These are phyloP conservation scores for Catharus minimus DNA, from an alignment of 2,113 vertebrate species.

Conservation along the genomic window DNA sequence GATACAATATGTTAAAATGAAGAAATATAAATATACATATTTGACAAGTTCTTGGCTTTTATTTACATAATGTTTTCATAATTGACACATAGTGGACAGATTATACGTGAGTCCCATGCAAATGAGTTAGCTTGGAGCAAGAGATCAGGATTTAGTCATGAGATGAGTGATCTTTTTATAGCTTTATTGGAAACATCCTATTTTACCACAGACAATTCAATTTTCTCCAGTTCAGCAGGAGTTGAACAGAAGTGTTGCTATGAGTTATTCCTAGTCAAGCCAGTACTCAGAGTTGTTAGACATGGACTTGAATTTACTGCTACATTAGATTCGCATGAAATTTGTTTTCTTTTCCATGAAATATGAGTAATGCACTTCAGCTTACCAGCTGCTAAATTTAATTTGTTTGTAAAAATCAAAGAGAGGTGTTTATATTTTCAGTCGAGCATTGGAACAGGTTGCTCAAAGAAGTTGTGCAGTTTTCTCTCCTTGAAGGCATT, in stretches of 20 bases:
- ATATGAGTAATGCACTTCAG: not conserved
- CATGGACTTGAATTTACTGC: not conserved
- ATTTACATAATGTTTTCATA: not conserved
- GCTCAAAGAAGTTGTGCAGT: not conserved
- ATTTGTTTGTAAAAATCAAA: not conserved
- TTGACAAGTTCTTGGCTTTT: not conserved
- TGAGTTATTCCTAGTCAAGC: not conserved
- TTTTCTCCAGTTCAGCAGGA: not conserved
- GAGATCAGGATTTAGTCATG: not conserved
- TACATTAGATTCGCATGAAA: not conserved
- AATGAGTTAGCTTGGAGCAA: not conserved
- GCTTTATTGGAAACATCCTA: not conserved
- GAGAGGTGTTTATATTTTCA: not conserved
- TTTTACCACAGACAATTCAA: not conserved
- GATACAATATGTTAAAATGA: not conserved
- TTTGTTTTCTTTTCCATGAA: not conserved
- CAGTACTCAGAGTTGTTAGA: not conserved
- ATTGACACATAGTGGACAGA: not conserved
- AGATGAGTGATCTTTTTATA: not conserved
- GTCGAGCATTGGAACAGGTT: not conserved
- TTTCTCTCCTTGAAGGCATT: not conserved
- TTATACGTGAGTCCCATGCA: not conserved
- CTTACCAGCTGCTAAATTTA: not conserved
- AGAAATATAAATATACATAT: not conserved
- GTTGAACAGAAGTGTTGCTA: rapidly evolving